phyloP scores from a whole-genome alignment of 2,888 invertebrate genomes.

The Xanthia togata region DNA sequence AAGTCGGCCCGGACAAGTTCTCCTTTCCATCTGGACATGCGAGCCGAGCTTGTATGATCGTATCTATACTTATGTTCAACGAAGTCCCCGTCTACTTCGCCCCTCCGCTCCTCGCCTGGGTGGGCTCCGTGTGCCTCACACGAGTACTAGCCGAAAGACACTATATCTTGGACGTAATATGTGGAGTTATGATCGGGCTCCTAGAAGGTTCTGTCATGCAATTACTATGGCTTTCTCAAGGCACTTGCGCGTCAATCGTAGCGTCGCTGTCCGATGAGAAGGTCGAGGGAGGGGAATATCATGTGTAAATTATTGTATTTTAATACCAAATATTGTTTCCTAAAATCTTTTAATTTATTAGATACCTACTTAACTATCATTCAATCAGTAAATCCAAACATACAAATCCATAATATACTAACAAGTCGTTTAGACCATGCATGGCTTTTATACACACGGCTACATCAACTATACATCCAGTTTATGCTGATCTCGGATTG shows the following conservation, averaged over 20 bases:
- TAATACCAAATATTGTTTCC: conserved; percentile 12
- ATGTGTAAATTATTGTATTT: conserved; percentile 85
- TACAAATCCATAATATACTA: not conserved
- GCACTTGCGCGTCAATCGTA: conserved; percentile 91
- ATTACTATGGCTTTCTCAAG: conserved; percentile 93
- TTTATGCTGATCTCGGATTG: too few relatives aligned
- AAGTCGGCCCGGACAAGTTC: conserved; percentile 96
- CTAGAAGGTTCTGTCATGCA: conserved; percentile 92
- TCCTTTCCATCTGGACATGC: conserved; percentile 98
- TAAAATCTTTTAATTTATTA: not conserved
- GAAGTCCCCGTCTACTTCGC: conserved; percentile 87
- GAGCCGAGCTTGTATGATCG: conserved; percentile 94
- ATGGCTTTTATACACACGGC: too few relatives aligned
- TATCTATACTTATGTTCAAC: conserved; percentile 93
- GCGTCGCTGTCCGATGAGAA: conserved; percentile 92
- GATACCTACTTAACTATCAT: not conserved
- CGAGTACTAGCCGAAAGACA: conserved; percentile 96
- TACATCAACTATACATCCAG: too few relatives aligned
- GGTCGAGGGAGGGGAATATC: conserved; percentile 92
- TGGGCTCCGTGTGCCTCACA: conserved; percentile 93
- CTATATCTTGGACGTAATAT: conserved; percentile 95
- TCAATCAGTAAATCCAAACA: conserved; percentile 11
- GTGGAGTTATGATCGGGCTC: conserved; percentile 94
- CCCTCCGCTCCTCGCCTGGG: conserved; percentile 94
- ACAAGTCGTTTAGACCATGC: not conserved